phyloP scores from a whole-genome alignment of 92 coral and sea anemone genomes.

The Parazoanthus atlanticus region DNA sequence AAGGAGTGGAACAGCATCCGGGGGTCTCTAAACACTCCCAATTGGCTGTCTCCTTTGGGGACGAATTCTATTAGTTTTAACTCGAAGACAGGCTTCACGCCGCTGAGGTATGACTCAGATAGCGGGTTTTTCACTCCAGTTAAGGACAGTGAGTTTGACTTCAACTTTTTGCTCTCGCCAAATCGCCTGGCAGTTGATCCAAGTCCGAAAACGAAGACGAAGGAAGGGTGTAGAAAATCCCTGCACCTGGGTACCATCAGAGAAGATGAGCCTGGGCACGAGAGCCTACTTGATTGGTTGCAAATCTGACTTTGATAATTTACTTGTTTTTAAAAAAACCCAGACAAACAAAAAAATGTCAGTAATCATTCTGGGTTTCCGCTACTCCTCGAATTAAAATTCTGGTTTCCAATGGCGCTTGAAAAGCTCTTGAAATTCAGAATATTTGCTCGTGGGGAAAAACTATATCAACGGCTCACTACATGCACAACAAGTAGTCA shows the following conservation, averaged over 20 bases:
- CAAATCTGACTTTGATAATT: not conserved
- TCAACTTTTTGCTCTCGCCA: slow-evolving; percentile 77
- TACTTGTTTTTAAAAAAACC: too few species aligned
- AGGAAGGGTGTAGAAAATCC: slow-evolving; percentile 91
- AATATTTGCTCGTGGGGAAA: too few species aligned
- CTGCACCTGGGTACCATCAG: slow-evolving; percentile 68
- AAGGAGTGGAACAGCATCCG: slow-evolving; percentile 46
- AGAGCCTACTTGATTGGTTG: slow-evolving; percentile 33
- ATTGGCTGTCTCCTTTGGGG: slow-evolving; percentile 61
- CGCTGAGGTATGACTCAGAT: slow-evolving; percentile 73
- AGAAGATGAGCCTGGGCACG: slow-evolving; percentile 47
- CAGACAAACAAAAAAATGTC: too few species aligned
- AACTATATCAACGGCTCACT: too few species aligned
- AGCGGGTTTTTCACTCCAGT: slow-evolving; percentile 85
- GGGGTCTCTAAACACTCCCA: slow-evolving; percentile 55
- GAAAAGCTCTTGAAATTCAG: too few species aligned
- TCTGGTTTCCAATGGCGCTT: too few species aligned
- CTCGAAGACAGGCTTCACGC: slow-evolving; percentile 66
- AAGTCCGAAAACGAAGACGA: slow-evolving; percentile 55
- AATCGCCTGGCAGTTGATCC: slow-evolving; percentile 41
- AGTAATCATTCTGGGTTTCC: too few species aligned
- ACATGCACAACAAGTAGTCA: too few species aligned
- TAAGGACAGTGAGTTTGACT: slow-evolving; percentile 78
- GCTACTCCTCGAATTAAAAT: too few species aligned
- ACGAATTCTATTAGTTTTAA: slow-evolving; percentile 33